Evolutionary conservation across 2,113 vertebrate species (phyloP).

Genomic region (Mugil cephalus): DNA sequence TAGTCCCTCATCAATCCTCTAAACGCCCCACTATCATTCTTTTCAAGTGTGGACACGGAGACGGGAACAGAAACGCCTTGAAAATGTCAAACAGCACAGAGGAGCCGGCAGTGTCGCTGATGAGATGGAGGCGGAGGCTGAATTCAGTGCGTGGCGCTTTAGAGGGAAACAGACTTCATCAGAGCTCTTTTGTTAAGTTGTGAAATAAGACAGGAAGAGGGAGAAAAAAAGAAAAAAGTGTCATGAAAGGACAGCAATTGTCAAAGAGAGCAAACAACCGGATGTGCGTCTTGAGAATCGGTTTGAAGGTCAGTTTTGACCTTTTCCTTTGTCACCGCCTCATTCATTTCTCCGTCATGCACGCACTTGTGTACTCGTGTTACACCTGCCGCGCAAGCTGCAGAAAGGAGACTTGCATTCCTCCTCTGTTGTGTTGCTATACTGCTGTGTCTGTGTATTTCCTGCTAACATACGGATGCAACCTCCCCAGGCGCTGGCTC

Average conservation of each 20-base stretch:
- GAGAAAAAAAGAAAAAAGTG: conserved; percentile 27
- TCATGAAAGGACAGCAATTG: conserved; percentile 30
- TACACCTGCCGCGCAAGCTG: conserved; percentile 14
- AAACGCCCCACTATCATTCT: conserved; percentile 48
- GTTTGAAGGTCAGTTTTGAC: conserved; percentile 64
- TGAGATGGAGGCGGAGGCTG: conserved; percentile 29
- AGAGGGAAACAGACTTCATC: conserved; percentile 53
- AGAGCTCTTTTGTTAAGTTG: conserved; percentile 57
- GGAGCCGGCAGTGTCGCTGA: conserved; percentile 41
- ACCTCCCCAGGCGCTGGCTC: conserved; percentile 71
- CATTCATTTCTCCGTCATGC: conserved; percentile 47
- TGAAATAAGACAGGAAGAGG: conserved; percentile 48
- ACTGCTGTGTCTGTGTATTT: conserved; percentile 65
- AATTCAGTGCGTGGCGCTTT: conserved; percentile 29
- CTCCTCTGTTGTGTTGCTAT: conserved; percentile 50
- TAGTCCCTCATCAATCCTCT: conserved; percentile 59
- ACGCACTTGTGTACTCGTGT: not conserved
- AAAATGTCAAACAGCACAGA: conserved; percentile 63
- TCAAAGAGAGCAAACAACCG: conserved; percentile 34
- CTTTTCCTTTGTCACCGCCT: conserved; percentile 32
- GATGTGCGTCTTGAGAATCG: conserved; percentile 52
- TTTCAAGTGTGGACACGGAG: conserved; percentile 42
- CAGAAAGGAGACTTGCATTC: conserved; percentile 26
- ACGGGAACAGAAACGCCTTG: conserved; percentile 39
- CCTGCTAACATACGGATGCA: conserved; percentile 78